phyloP scores from a whole-genome alignment of 2,113 vertebrate species.

The Platysternon megacephalum region DNA sequence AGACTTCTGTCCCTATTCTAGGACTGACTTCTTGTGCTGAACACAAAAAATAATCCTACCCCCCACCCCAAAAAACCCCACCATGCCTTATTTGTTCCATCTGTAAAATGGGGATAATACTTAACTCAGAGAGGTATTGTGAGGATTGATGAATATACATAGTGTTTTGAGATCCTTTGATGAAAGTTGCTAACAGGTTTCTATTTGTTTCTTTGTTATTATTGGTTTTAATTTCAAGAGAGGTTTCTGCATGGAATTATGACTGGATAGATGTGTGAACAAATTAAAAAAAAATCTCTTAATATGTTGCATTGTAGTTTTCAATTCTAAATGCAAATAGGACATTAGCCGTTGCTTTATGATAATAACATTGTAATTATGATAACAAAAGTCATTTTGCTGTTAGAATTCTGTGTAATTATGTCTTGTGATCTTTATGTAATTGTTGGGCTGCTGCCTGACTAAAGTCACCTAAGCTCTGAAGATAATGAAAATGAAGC shows the following conservation, averaged over 20 bases:
- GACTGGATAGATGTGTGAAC: neutral
- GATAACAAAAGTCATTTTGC: neutral
- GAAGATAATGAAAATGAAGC: neutral
- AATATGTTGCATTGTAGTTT: neutral
- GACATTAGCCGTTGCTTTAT: neutral
- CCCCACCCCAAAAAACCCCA: neutral
- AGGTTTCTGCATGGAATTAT: neutral
- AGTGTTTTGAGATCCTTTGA: neutral
- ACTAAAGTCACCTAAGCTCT: neutral
- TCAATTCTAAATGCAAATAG: neutral
- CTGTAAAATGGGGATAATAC: neutral
- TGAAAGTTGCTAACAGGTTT: neutral
- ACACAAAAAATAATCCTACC: neutral
- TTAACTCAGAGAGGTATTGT: neutral
- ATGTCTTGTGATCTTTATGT: neutral
- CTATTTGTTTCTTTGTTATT: neutral
- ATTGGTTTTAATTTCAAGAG: neutral
- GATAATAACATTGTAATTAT: neutral
- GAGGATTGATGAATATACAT: neutral
- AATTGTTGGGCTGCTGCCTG: neutral
- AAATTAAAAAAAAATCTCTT: neutral
- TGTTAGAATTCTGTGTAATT: neutral
- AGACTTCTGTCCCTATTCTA: neutral
- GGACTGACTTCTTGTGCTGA: neutral
- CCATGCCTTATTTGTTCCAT: neutral